Evolutionary conservation across 2,888 invertebrate genomes (phyloP).

Genomic region (Embidobia sp.): DNA sequence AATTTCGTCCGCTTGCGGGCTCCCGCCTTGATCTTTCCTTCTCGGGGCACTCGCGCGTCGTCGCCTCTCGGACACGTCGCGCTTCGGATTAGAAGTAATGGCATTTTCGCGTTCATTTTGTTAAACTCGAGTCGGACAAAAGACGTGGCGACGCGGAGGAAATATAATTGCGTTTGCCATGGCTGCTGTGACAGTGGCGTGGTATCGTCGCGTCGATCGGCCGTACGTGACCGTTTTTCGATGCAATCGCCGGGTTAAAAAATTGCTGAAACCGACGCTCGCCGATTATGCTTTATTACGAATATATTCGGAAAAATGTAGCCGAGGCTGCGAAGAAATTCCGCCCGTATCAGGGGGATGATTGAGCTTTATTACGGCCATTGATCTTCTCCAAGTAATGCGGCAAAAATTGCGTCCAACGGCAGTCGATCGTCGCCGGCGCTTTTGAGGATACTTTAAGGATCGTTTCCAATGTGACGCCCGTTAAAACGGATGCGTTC

Average conservation of each 20-base stretch:
- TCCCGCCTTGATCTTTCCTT: too few species aligned
- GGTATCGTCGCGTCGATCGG: conserved; percentile 58
- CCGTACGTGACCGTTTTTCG: conserved; percentile 58
- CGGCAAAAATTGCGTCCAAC: conserved; percentile 33
- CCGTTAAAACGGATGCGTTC: too few species aligned
- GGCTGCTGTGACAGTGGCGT: conserved; percentile 56
- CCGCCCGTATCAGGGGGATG: conserved; percentile 28
- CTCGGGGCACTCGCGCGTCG: too few species aligned
- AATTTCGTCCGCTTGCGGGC: background rate
- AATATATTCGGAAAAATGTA: conserved; percentile 58
- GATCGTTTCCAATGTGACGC: too few species aligned
- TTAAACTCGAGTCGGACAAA: conserved; percentile 58
- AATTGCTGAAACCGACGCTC: conserved; percentile 50
- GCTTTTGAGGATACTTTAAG: conserved; percentile 58
- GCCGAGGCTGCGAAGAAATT: conserved; percentile 32
- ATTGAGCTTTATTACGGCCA: conserved; percentile 52
- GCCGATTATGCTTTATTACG: conserved; percentile 57
- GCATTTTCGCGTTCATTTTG: conserved; percentile 60
- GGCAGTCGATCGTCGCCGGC: background rate
- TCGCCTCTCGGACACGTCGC: conserved; percentile 16
- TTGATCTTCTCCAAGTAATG: conserved; percentile 39
- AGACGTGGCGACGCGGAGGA: conserved; percentile 43
- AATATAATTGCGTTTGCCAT: conserved; percentile 60
- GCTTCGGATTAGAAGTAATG: conserved; percentile 53
- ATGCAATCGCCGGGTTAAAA: conserved; percentile 41